phyloP scores from a whole-genome alignment of 1,140 invertebrate species.

The Pogonognathellus flavescens region DNA sequence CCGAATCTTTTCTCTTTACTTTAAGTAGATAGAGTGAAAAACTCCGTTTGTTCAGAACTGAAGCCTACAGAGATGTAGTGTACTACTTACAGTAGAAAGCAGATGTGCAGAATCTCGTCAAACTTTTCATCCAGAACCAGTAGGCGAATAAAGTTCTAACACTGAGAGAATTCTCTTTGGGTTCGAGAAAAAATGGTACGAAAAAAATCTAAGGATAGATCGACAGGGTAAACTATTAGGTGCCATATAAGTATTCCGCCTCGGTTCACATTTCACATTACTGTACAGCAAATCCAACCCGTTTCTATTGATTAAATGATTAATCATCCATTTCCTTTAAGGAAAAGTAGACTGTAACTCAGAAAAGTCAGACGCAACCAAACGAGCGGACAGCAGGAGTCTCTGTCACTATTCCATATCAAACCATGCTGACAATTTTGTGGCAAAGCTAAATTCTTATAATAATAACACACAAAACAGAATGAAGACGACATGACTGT shows the following conservation, averaged over 20 bases:
- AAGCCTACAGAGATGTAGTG: too few relatives aligned
- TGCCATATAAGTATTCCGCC: slow-evolving; percentile 40
- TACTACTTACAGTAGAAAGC: neutral
- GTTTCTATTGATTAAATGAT: slow-evolving; percentile 60
- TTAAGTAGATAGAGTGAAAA: too few relatives aligned
- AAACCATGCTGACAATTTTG: slow-evolving; percentile 18
- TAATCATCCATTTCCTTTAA: slow-evolving; percentile 56
- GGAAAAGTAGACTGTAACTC: slow-evolving; percentile 32
- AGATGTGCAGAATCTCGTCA: neutral
- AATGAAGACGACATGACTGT: too few relatives aligned
- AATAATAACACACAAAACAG: neutral
- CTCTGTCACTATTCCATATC: neutral
- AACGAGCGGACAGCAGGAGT: slow-evolving; percentile 1
- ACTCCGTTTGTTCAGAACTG: too few relatives aligned
- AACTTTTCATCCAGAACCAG: neutral
- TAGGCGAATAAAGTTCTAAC: neutral
- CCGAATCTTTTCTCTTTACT: too few relatives aligned
- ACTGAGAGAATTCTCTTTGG: neutral
- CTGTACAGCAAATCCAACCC: slow-evolving; percentile 26
- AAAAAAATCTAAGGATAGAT: slow-evolving; percentile 14
- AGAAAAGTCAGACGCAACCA: neutral
- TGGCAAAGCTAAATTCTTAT: neutral
- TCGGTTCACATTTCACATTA: slow-evolving; percentile 31
- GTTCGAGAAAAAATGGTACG: neutral
- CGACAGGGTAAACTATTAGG: slow-evolving; percentile 26